A percentile compares a stretch with the other conserved stretches of the same genome.
Evolutionary conservation across 2,888 invertebrate genomes (phyloP).

Genomic region (Athripsodes cinereus): DNA sequence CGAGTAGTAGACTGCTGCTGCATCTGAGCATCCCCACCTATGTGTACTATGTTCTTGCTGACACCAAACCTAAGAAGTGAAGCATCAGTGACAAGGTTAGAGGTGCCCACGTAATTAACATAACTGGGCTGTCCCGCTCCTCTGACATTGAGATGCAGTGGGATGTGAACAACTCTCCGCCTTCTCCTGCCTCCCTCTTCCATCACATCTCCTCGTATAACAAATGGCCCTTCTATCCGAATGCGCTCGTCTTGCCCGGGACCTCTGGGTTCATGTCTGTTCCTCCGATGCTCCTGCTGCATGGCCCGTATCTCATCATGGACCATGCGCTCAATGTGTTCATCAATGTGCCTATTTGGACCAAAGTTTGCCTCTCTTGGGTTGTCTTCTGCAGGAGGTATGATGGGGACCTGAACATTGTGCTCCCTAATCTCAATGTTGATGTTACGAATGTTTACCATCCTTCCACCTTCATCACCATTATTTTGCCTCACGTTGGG

Average conservation of each 20-base stretch:
- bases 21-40: conserved; percentile 29
- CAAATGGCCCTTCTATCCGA: neutral
- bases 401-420: neutral
- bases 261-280: neutral
- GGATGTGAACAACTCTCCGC: neutral
- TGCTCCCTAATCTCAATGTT: neutral
- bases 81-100: conserved; percentile 36
- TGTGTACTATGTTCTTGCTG: conserved; percentile 36
- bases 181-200: conserved; percentile 3
- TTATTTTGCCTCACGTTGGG: neutral
- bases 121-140: neutral
- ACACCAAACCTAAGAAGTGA: conserved; percentile 38
- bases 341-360: neutral
- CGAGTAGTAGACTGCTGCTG: neutral
- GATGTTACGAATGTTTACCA: neutral
- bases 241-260: neutral
- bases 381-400: neutral
- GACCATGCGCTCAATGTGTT: neutral
- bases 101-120: conserved; percentile 29
- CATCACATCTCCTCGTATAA: neutral
- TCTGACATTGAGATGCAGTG: conserved; percentile 3
- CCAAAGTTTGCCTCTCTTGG: neutral
- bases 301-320: neutral
- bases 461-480: neutral
- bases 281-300: neutral